Evolutionary conservation across 2,888 invertebrate genomes (phyloP), one percentile per base, ranked within the genome.

Genomic region (Axea sp.): DNA sequence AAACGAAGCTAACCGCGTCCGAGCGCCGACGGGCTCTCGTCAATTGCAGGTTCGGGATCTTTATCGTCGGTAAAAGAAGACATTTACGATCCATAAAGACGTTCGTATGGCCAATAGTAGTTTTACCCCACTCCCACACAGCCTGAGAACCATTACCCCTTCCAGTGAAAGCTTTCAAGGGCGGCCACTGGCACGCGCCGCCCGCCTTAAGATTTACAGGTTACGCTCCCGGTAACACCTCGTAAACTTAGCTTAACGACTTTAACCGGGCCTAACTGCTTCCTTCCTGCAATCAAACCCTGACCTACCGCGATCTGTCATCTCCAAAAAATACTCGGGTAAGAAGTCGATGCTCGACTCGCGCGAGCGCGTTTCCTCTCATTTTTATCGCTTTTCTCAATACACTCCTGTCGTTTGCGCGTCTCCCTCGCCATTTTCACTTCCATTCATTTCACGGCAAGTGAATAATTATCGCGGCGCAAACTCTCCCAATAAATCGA

Each of bases 231-330:
- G 86, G 87, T 87, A 87, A 87, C 87, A 87, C 87, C 87, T 87
- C 87, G 87, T 87, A 87, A 87, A 87, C 87, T 87, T 85, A 85
- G 84, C 86, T 87, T 86, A 87, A 87, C 87, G 87, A 87, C 87
- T 87, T 84, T 82, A 85, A 86, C 84, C 86, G 85, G 84, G 86
- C 87, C 87, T 87, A 87, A 87, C 86, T 86, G 87, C 84, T 87
- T 87, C 87, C 87, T 87, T 86, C 87, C 87, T 87, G 85, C 84
- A 86, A 86, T 86, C 86, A 85, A 82, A 85, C 82, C 86, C 84
- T 83, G 85, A 86, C 86, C 86, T 86, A 83, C 78, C 84, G 76
- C 67, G n/a, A n/a, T n/a, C n/a, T n/a, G n/a, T n/a, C 73, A 68
- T 59, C 64, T 28, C 35, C 43, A 26, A 74, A 68, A 74, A 74